These are phyloP conservation scores for Gadus macrocephalus DNA, from an alignment of 2,113 vertebrate genomes.

Conservation along the genomic window DNA sequence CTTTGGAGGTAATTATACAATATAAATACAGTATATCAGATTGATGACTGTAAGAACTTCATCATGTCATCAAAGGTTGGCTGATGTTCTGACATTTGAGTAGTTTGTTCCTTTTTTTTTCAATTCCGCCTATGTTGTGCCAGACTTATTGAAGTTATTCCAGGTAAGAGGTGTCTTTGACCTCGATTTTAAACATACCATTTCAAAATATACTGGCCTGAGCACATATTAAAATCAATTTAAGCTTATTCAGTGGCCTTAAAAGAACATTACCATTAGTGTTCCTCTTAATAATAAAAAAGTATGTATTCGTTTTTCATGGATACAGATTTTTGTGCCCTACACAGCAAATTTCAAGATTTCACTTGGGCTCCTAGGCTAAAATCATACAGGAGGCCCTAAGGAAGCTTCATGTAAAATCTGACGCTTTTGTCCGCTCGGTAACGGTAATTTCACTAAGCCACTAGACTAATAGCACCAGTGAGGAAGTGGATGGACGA, in stretches of 20 bases:
- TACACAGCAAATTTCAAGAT: background rate
- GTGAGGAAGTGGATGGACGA: background rate
- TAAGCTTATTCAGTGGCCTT: background rate
- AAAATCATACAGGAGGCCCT: background rate
- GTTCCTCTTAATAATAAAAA: background rate
- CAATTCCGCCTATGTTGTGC: too few species aligned
- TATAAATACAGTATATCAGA: background rate
- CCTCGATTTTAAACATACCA: too few species aligned
- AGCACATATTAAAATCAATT: background rate
- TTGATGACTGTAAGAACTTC: too few species aligned
- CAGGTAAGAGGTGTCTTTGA: too few species aligned
- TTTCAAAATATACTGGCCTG: too few species aligned
- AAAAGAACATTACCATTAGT: background rate
- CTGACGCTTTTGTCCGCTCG: background rate
- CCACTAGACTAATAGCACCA: background rate
- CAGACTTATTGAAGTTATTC: too few species aligned
- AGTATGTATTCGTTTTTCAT: too few species aligned
- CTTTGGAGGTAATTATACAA: background rate
- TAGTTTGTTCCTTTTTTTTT: background rate
- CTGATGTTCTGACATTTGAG: background rate
- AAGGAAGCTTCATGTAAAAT: background rate
- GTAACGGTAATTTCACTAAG: background rate
- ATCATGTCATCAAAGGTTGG: too few species aligned
- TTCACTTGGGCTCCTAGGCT: background rate
- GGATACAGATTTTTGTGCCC: background rate